These are phyloP conservation scores for Actinernus sp. DNA, from an alignment of 92 coral and sea anemone genomes.

Conservation along the genomic window DNA sequence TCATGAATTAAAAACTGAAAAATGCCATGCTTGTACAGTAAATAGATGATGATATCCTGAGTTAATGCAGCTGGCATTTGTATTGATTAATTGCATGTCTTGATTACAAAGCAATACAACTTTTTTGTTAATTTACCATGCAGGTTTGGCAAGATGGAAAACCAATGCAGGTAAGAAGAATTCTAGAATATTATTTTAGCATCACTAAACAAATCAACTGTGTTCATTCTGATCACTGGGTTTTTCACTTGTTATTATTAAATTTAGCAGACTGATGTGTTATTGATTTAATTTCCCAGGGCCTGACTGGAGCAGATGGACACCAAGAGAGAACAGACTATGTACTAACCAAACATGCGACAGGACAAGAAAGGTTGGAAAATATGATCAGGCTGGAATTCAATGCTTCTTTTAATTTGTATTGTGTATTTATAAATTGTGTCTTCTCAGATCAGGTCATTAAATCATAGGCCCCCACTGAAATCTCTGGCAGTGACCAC, in stretches of 20 bases:
- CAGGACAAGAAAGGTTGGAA: constrained; percentile 69
- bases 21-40: too few relatives aligned
- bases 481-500: too few relatives aligned
- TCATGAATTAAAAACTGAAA: too few relatives aligned
- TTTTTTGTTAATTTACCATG: background rate
- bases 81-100: too few relatives aligned
- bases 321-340: constrained; percentile 91
- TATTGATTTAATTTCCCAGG: constrained; percentile 44
- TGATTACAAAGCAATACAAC: background rate
- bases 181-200: background rate
- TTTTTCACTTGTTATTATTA: background rate
- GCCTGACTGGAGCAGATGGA: constrained; percentile 91
- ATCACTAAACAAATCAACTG: background rate
- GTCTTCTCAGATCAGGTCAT: too few relatives aligned
- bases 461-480: too few relatives aligned
- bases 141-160: constrained; percentile 96
- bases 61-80: too few relatives aligned
- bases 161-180: constrained; percentile 77
- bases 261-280: background rate
- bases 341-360: constrained; percentile 62
- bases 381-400: too few relatives aligned
- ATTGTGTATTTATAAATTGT: too few relatives aligned
- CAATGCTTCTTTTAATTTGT: too few relatives aligned
- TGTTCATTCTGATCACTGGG: background rate
- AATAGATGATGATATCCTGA: too few relatives aligned